phyloP scores from a whole-genome alignment of 2,888 invertebrate species.

The Nipponacmea schrenckii region DNA sequence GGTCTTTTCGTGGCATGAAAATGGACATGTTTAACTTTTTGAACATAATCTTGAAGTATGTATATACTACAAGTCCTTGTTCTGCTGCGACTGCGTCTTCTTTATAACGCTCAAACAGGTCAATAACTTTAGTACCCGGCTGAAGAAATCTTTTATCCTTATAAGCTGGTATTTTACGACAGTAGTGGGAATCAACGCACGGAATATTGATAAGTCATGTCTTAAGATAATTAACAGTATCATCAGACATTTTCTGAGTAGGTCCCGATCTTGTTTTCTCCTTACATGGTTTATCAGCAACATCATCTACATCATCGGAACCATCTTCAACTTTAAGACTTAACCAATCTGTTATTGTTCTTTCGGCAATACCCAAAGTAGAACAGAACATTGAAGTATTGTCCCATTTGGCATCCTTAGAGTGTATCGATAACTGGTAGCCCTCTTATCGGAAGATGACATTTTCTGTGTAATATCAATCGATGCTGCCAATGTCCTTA shows the following conservation, averaged over 20 bases:
- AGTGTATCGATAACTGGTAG: no score
- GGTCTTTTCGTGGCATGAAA: conserved; percentile 2
- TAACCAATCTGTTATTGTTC: background rate
- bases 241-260: background rate
- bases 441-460: no score
- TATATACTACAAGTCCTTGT: background rate
- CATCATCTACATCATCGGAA: background rate
- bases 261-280: background rate
- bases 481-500: no score
- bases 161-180: background rate
- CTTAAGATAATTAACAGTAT: background rate
- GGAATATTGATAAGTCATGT: background rate
- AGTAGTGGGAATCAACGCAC: background rate
- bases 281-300: background rate
- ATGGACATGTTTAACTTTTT: background rate
- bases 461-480: no score
- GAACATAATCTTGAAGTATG: background rate
- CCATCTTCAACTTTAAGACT: background rate
- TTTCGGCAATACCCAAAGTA: background rate
- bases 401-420: background rate
- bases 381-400: background rate
- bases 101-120: background rate
- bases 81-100: background rate
- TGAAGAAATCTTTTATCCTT: background rate
- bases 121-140: background rate